Conservation (phyloP, 2,797 vertebrate species). For the Helarctos malayanus region DNA sequence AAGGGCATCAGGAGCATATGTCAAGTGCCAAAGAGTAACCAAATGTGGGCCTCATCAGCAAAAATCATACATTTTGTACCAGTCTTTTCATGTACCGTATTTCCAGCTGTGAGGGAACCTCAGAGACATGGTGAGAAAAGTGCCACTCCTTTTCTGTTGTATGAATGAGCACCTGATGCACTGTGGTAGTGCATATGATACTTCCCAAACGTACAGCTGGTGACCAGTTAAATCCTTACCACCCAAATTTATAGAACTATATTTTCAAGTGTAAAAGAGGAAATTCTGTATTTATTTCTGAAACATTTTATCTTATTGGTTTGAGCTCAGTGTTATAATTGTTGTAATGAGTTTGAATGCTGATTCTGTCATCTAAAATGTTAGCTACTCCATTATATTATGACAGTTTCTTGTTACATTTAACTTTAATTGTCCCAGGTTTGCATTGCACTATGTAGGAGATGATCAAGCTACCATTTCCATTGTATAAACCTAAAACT, state of each 20-base stretch:
- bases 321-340: not conserved
- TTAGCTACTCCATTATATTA: not conserved
- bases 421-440: conserved; percentile 29
- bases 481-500: not conserved
- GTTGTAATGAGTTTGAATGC: not conserved
- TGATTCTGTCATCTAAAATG: not conserved
- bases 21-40: not conserved
- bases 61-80: not conserved
- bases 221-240: not conserved
- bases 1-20: not conserved
- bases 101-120: not conserved
- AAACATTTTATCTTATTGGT: conserved; percentile 43
- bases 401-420: not conserved
- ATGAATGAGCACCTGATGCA: not conserved
- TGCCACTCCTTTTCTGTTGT: not conserved
- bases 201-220: not conserved
- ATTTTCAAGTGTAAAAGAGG: conserved; percentile 12
- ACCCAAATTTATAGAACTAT: not conserved
- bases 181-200: not conserved
- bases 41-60: not conserved
- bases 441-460: not conserved
- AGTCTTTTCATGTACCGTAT: not conserved
- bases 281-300: not conserved
- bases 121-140: not conserved
- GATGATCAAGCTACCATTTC: not conserved